Evolutionary conservation across 2,113 vertebrate species (phyloP), one percentile per base, ranked within the genome.

Genomic region (Micronycteris hirsuta): DNA sequence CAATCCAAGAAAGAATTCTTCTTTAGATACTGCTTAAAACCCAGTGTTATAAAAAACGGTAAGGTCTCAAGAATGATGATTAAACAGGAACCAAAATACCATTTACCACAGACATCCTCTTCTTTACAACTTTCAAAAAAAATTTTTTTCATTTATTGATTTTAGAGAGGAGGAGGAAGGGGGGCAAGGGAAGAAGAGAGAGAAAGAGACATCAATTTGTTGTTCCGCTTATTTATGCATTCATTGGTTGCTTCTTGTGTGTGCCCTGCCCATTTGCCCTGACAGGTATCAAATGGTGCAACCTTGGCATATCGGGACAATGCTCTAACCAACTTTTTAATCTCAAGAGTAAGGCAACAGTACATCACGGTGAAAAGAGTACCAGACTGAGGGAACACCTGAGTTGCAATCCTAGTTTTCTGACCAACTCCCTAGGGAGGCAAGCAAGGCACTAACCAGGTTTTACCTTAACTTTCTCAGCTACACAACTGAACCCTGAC

Each of bases 41-140:
- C 52, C 20, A 68, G 13, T 24, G 33, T 47, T 87, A 83, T n/a
- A 86, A 81, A 91, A 96, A 95, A 85, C 20, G 74, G 20, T 31
- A 86, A 89, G 49, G 15, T 8, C 56, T 38, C 88, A 80, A 90
- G 49, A 94, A 71, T n/a, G 33, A 76, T 4, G 5, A 95, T 63
- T 43, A 89, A 82, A 92, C 31, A 93, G 71, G 26, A 96, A 71
- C 47, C 31, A 15, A 95, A 93, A 96, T 85, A 43, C 41, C 76
- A 92, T 82, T 82, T 90, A 54, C 85, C 82, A 93, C 68, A 89
- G 78, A 95, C 52, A 43, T 31, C n/a, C 31, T 10, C 41, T 80
- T 73, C 41, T 93, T 73, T 63, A 70, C 15, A 95, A 56, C 31
- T 80, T 93, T 91, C 56, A 58, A 63, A 63, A 63, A 54, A 16